phyloP scores from a whole-genome alignment of 2,888 invertebrate species.

The Agonopterix alstromeriana region DNA sequence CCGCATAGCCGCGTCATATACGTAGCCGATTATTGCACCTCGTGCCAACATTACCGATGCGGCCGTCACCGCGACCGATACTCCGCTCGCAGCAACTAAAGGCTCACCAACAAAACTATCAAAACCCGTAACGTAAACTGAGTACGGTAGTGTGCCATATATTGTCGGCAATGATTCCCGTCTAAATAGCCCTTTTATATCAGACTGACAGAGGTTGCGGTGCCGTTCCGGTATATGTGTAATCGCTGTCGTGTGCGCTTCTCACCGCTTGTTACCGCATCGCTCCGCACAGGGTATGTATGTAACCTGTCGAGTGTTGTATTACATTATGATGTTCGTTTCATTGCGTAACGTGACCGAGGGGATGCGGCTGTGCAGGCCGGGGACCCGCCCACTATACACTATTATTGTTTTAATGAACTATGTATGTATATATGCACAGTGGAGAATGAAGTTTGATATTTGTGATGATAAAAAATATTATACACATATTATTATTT shows the following conservation, averaged over 20 bases:
- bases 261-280: slow-evolving; percentile 66
- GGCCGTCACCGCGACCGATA: no score
- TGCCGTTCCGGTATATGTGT: slow-evolving; percentile 56
- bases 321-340: slow-evolving; percentile 24
- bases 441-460: slow-evolving; percentile 55
- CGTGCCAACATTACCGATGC: no score
- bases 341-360: slow-evolving; percentile 32
- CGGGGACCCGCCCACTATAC: slow-evolving; percentile 23
- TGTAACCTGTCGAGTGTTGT: slow-evolving; percentile 29
- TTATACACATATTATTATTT: slow-evolving; percentile 51
- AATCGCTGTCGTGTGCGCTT: slow-evolving; percentile 68
- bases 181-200: slow-evolving; percentile 11
- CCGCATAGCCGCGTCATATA: no score
- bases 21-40: no score
- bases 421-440: slow-evolving; percentile 72
- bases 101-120: no score
- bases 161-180: no score
- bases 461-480: slow-evolving; percentile 59
- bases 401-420: slow-evolving; percentile 37
- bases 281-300: slow-evolving; percentile 35
- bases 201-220: slow-evolving; percentile 64
- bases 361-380: slow-evolving; percentile 20
- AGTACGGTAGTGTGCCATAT: no score
- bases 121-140: no score
- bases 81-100: no score